phyloP scores from a whole-genome alignment of 1,140 invertebrate genomes.

The Triops cancriformis region DNA sequence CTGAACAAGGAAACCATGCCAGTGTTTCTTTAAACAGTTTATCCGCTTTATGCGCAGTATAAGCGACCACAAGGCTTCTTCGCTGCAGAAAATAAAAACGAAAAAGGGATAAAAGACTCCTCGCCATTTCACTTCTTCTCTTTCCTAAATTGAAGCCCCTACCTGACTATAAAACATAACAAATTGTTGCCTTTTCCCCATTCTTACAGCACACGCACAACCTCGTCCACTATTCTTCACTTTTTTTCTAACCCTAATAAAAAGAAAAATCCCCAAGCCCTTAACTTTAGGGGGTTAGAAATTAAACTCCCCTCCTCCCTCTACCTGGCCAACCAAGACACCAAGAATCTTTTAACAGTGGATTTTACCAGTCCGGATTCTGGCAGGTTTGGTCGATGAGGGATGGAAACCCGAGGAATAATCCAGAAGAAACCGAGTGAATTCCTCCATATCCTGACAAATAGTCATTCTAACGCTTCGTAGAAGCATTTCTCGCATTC shows the following conservation, averaged over 20 bases:
- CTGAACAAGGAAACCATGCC: no score
- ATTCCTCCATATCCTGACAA: neutral
- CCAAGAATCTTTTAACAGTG: neutral
- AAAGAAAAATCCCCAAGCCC: neutral
- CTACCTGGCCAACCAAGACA: neutral
- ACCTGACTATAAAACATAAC: neutral
- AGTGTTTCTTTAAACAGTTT: no score
- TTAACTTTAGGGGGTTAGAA: neutral
- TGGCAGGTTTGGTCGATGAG: neutral
- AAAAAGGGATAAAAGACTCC: neutral
- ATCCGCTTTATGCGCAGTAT: no score
- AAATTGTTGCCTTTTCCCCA: neutral
- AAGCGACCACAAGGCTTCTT: neutral
- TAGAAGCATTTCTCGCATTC: neutral
- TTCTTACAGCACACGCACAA: neutral
- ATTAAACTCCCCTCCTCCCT: neutral
- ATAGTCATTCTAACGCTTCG: neutral
- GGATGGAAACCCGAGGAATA: neutral
- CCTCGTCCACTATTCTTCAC: neutral
- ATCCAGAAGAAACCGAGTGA: neutral
- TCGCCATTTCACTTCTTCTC: neutral
- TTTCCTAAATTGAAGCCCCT: neutral
- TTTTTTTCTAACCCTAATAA: constrained; percentile 11
- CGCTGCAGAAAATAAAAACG: neutral
- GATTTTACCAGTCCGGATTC: neutral